A percentile compares a stretch with the other conserved stretches of the same genome.
Conservation (phyloP, 2,888 invertebrate genomes). For the Phoenoteleia sp. region DNA sequence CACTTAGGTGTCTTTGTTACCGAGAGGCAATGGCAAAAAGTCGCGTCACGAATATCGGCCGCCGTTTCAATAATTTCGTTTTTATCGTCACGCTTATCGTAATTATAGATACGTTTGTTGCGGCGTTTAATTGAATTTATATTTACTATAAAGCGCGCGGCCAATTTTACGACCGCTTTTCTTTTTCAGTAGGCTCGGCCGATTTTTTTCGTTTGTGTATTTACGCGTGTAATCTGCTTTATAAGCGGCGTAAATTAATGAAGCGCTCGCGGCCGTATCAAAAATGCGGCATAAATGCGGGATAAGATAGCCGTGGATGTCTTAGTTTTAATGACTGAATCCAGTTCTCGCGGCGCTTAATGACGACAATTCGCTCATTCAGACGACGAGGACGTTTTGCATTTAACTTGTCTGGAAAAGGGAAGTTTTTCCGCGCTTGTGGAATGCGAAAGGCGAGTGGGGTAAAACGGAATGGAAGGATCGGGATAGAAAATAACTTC, state of each 20-base stretch:
- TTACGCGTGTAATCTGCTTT: constrained; percentile 42
- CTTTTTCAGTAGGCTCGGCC: constrained; percentile 49
- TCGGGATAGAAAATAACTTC: neutral
- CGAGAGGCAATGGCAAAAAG: constrained; percentile 46
- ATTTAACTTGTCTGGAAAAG: constrained; percentile 26
- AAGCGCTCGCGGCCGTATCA: constrained; percentile 40
- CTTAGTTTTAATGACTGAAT: constrained; percentile 14
- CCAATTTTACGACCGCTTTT: constrained; percentile 48
- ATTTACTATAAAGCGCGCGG: constrained; percentile 26
- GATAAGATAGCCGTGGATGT: constrained; percentile 3
- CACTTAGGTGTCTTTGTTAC: constrained; percentile 49
- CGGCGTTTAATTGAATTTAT: constrained; percentile 68
- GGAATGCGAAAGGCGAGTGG: constrained; percentile 11
- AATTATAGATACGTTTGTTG: constrained; percentile 67
- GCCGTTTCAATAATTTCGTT: constrained; percentile 41
- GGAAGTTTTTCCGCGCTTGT: constrained; percentile 8
- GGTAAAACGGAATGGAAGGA: constrained; percentile 24
- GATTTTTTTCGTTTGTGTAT: constrained; percentile 46
- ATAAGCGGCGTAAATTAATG: constrained; percentile 48
- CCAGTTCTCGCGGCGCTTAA: neutral
- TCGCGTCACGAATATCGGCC: neutral
- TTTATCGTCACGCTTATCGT: constrained; percentile 60
- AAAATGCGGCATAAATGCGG: too few relatives aligned
- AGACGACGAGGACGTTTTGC: neutral
- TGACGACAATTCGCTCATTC: neutral